Conservation (phyloP, 2,113 vertebrate genomes). For the Dromiciops gliroides region DNA sequence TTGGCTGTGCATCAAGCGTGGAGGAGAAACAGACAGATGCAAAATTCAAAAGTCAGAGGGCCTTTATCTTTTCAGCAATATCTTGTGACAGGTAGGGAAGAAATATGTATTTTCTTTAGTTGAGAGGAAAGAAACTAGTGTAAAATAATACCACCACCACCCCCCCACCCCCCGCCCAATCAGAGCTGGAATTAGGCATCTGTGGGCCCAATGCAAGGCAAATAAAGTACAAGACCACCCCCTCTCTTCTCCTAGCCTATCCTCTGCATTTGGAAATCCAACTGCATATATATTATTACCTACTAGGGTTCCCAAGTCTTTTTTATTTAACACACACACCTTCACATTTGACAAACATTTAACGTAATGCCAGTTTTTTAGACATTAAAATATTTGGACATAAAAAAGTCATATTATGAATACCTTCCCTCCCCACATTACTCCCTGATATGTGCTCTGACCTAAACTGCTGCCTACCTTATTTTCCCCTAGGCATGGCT, state of each 20-base stretch:
- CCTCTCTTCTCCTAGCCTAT: background rate
- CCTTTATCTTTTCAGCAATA: slow-evolving; percentile 67
- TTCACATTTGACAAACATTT: background rate
- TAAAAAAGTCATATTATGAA: background rate
- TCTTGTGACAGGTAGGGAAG: slow-evolving; percentile 54
- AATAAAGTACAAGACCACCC: background rate
- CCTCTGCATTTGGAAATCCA: background rate
- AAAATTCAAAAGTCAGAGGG: slow-evolving; percentile 61
- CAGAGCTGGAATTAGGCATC: background rate
- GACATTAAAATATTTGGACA: background rate
- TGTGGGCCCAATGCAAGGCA: background rate
- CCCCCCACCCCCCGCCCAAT: too few relatives aligned
- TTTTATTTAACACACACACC: background rate
- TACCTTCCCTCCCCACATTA: background rate
- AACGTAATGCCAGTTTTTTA: background rate
- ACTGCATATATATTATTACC: too few relatives aligned
- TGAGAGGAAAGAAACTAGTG: slow-evolving; percentile 25
- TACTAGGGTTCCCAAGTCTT: background rate
- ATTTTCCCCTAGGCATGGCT: background rate
- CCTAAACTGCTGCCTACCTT: background rate
- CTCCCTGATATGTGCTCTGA: background rate
- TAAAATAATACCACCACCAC: background rate
- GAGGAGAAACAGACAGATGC: slow-evolving; percentile 65
- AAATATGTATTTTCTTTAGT: slow-evolving; percentile 69
- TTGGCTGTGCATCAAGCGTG: slow-evolving; percentile 45